Conservation (phyloP, 2,888 invertebrate species). For the Drosophila antonietae region DNA sequence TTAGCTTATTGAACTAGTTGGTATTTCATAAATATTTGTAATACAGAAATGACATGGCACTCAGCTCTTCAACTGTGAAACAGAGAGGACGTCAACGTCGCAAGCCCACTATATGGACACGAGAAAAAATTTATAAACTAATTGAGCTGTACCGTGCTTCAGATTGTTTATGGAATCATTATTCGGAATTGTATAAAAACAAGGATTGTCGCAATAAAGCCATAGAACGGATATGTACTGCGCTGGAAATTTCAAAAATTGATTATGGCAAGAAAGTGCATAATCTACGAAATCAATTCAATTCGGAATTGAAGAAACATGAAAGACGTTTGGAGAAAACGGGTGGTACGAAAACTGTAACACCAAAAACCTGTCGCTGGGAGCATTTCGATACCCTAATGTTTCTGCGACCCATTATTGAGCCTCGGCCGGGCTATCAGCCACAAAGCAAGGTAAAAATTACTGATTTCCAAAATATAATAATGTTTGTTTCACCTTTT, state of each 20-base stretch:
- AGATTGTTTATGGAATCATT: constrained; percentile 84
- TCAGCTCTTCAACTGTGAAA: constrained; percentile 15
- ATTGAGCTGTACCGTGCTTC: constrained; percentile 81
- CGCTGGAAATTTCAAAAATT: constrained; percentile 75
- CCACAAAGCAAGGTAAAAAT: constrained; percentile 48
- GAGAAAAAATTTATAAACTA: constrained; percentile 79
- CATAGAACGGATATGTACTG: constrained; percentile 76
- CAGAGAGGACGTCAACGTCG: constrained; percentile 38
- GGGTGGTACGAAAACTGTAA: constrained; percentile 35
- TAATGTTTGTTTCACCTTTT: not conserved
- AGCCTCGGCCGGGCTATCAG: constrained; percentile 80
- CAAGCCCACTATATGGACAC: constrained; percentile 77
- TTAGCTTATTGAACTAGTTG: no score
- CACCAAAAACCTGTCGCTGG: constrained; percentile 78
- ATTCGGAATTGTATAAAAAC: constrained; percentile 81
- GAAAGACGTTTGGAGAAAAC: constrained; percentile 76
- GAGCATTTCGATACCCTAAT: constrained; percentile 83
- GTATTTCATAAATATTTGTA: not conserved
- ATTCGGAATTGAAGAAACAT: constrained; percentile 83
- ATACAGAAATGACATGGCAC: constrained; percentile 38
- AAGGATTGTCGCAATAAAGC: constrained; percentile 80
- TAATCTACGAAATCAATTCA: constrained; percentile 84
- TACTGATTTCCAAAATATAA: not conserved
- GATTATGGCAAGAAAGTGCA: constrained; percentile 84
- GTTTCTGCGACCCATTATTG: constrained; percentile 81